A percentile compares a stretch with the other conserved stretches of the same genome.
Conservation (phyloP, 2,113 vertebrate species). For the Tylochromis polylepis region DNA sequence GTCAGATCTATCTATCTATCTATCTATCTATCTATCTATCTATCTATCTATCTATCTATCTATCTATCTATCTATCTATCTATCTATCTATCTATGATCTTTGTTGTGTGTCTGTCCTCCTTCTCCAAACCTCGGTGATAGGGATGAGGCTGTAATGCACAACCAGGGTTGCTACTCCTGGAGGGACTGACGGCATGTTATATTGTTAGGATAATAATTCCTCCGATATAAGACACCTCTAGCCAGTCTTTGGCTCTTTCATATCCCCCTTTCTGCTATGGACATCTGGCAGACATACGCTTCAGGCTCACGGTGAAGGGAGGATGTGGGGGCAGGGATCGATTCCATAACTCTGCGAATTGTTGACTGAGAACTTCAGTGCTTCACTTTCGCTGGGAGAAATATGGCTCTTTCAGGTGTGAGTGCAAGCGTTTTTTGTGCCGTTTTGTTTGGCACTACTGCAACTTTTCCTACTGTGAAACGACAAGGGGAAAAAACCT, state of each 20-base stretch:
- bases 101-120: background rate
- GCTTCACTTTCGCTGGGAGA: constrained; percentile 8
- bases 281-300: constrained; percentile 75
- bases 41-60: background rate
- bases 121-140: constrained; percentile 22
- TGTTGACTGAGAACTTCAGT: constrained; percentile 33
- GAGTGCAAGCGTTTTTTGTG: background rate
- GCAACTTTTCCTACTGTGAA: background rate
- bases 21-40: background rate
- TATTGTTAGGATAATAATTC: constrained; percentile 68
- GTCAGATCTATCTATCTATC: background rate
- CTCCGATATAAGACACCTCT: constrained; percentile 68
- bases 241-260: constrained; percentile 48
- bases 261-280: constrained; percentile 35
- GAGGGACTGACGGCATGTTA: constrained; percentile 59
- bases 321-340: constrained; percentile 58
- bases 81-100: background rate
- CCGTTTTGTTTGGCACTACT: constrained; percentile 8
- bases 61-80: background rate
- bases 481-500: background rate
- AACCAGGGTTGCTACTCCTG: constrained; percentile 21
- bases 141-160: constrained; percentile 15
- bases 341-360: constrained; percentile 38
- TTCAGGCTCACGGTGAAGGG: constrained; percentile 14
- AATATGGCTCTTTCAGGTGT: constrained; percentile 52